A percentile compares a stretch with the other conserved stretches of the same genome.
phyloP scores from a whole-genome alignment of 1,140 invertebrate species.

The Linepithema humile region DNA sequence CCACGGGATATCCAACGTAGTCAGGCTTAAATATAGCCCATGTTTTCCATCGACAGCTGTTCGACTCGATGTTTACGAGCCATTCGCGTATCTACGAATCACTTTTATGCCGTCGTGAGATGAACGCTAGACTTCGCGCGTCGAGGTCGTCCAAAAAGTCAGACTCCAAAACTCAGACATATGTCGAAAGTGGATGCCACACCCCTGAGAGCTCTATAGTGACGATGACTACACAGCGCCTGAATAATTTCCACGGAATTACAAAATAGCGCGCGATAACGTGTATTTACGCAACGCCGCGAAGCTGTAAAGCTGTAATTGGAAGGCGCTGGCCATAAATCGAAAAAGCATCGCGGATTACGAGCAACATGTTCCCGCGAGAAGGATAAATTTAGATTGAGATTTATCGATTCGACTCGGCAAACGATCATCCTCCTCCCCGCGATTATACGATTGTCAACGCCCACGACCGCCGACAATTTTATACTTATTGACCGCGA shows the following conservation, averaged over 20 bases:
- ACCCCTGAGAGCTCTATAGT: background rate
- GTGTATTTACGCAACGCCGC: slow-evolving; percentile 29
- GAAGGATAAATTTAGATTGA: slow-evolving; percentile 77
- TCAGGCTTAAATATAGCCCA: slow-evolving; percentile 80
- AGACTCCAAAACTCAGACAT: background rate
- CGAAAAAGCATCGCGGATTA: slow-evolving; percentile 50
- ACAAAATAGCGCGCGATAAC: slow-evolving; percentile 18
- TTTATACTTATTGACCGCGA: slow-evolving; percentile 65
- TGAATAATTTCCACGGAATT: slow-evolving; percentile 36
- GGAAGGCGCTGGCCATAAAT: slow-evolving; percentile 17
- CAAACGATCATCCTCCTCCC: slow-evolving; percentile 36
- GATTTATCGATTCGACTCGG: slow-evolving; percentile 72
- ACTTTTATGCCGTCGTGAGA: slow-evolving; percentile 74
- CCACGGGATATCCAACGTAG: slow-evolving; percentile 53
- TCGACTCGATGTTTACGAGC: slow-evolving; percentile 79
- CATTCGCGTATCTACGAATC: slow-evolving; percentile 78
- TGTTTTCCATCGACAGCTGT: slow-evolving; percentile 83
- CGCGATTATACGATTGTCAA: slow-evolving; percentile 71
- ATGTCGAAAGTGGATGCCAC: background rate
- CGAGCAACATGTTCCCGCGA: slow-evolving; percentile 38
- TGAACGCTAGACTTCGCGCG: slow-evolving; percentile 21
- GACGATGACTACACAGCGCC: background rate
- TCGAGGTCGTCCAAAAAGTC: slow-evolving; percentile 15
- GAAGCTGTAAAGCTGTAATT: slow-evolving; percentile 23
- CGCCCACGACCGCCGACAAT: slow-evolving; percentile 61